Conservation (phyloP, 1,140 invertebrate genomes). For the Musca domestica region DNA sequence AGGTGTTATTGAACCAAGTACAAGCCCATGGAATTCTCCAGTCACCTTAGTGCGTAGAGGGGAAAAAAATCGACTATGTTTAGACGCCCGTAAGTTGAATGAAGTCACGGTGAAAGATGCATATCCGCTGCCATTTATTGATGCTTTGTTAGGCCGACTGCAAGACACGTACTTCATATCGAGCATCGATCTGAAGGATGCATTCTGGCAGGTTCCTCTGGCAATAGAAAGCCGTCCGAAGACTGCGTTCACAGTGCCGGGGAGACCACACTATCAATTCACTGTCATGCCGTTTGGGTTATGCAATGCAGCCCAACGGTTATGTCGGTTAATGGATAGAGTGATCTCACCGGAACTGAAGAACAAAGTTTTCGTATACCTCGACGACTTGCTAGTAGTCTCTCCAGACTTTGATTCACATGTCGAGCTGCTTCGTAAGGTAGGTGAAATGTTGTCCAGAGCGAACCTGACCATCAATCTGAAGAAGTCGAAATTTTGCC, state of each 20-base stretch:
- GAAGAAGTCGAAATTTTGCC: slow-evolving; percentile 51
- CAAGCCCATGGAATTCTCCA: slow-evolving; percentile 40
- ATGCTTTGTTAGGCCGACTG: slow-evolving; percentile 28
- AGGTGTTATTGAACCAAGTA: too few species aligned
- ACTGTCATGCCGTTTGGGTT: too few species aligned
- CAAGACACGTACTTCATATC: slow-evolving; percentile 26
- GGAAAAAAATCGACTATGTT: slow-evolving; percentile 22
- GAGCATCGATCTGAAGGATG: too few species aligned
- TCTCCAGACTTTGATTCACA: slow-evolving; percentile 56
- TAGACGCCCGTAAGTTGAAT: too few species aligned
- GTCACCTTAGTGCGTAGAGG: slow-evolving; percentile 36
- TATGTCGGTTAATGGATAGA: too few species aligned
- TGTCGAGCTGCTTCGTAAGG: slow-evolving; percentile 40
- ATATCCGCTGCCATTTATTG: too few species aligned
- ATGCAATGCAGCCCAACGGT: too few species aligned
- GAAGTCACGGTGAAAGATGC: too few species aligned
- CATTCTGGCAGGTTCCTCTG: slow-evolving; percentile 47
- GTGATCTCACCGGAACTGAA: too few species aligned
- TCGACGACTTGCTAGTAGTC: too few species aligned
- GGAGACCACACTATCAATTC: slow-evolving; percentile 17
- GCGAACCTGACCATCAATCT: slow-evolving; percentile 55
- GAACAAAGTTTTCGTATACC: too few species aligned
- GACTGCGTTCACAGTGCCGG: slow-evolving; percentile 50
- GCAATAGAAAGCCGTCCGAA: slow-evolving; percentile 37
- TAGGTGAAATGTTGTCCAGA: slow-evolving; percentile 45